These are phyloP conservation scores for Chrysopilus asiliformis DNA, from an alignment of 2,888 invertebrate species.

Conservation along the genomic window DNA sequence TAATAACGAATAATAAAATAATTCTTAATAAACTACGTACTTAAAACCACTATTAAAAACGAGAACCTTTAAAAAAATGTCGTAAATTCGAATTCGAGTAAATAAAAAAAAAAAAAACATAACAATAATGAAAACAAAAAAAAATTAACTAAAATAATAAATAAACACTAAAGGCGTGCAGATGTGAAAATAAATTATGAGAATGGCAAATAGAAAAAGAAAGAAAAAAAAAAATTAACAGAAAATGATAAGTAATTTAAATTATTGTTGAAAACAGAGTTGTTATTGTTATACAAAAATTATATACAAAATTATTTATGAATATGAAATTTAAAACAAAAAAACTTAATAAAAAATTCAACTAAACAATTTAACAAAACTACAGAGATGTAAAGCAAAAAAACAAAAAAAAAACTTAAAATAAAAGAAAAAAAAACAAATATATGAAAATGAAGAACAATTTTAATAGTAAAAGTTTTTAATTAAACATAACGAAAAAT, in stretches of 20 bases:
- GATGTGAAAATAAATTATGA: too few relatives aligned
- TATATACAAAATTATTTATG: slow-evolving; percentile 12
- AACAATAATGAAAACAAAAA: neutral
- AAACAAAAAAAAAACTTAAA: too few relatives aligned
- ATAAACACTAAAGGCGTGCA: too few relatives aligned
- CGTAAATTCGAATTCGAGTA: neutral
- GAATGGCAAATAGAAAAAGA: neutral
- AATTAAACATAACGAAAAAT: too few relatives aligned
- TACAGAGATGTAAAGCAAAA: too few relatives aligned
- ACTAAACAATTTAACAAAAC: too few relatives aligned
- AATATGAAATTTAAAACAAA: slow-evolving; percentile 6
- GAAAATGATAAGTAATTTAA: slow-evolving; percentile 7
- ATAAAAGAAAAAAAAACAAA: too few relatives aligned
- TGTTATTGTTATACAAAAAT: slow-evolving; percentile 15
- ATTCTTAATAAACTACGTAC: neutral
- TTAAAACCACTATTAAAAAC: neutral
- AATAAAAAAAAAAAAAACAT: neutral
- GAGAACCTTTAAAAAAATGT: neutral
- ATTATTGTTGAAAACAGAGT: slow-evolving; percentile 15
- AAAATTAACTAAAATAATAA: neutral
- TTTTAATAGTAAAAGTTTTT: too few relatives aligned
- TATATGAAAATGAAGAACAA: too few relatives aligned
- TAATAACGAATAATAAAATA: neutral
- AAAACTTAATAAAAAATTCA: neutral
- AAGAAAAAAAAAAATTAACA: neutral